These are phyloP conservation scores for Melipona bicolor DNA, from an alignment of 2,888 invertebrate genomes.

Conservation along the genomic window DNA sequence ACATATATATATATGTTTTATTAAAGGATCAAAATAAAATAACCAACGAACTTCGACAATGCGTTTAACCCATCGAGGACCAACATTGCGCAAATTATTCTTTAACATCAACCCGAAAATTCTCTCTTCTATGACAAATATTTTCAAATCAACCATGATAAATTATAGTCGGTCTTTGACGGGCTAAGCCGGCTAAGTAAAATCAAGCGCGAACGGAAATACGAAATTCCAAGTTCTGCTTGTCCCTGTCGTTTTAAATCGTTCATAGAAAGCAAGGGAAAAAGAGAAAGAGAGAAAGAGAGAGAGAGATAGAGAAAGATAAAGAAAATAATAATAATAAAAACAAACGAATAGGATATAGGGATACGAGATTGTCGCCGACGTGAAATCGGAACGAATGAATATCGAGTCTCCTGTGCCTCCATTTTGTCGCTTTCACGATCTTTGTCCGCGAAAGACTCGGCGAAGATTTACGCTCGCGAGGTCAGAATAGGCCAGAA, in stretches of 20 bases:
- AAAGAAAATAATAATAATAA: not conserved
- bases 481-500: not conserved
- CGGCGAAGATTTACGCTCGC: slow-evolving; percentile 34
- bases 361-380: slow-evolving; percentile 20
- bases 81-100: too few species aligned
- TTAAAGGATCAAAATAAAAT: not conserved
- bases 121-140: too few species aligned
- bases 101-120: too few species aligned
- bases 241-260: not conserved
- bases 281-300: not conserved
- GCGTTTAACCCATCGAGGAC: not conserved
- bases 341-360: not conserved
- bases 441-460: slow-evolving; percentile 30
- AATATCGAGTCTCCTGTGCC: slow-evolving; percentile 46
- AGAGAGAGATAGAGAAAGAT: not conserved
- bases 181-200: not conserved
- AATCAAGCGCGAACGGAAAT: slow-evolving; percentile 1
- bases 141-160: too few species aligned
- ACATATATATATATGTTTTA: not conserved
- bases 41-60: not conserved
- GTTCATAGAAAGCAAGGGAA: slow-evolving; percentile 11
- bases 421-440: slow-evolving; percentile 33
- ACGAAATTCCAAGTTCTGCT: not conserved
- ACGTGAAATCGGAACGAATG: slow-evolving; percentile 32
- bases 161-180: too few species aligned